These are phyloP conservation scores for Heteronetta atricapilla DNA, from an alignment of 2,113 vertebrate genomes.

Conservation along the genomic window DNA sequence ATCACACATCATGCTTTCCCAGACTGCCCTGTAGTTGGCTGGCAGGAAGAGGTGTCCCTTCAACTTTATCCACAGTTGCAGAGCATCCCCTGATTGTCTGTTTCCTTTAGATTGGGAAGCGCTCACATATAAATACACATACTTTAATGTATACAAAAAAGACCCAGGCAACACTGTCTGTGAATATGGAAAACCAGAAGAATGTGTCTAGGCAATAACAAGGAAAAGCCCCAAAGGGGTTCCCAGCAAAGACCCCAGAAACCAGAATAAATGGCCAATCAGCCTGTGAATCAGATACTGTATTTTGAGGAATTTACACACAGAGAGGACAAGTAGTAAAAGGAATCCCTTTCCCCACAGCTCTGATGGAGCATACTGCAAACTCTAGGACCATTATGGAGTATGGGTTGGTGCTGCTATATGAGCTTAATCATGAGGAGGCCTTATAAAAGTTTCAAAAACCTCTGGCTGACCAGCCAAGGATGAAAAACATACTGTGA, in stretches of 20 bases:
- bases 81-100: background rate
- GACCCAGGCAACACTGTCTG: background rate
- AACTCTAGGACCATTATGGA: background rate
- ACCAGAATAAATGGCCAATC: background rate
- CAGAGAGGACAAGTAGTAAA: background rate
- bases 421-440: no score
- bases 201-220: background rate
- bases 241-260: background rate
- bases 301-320: background rate
- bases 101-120: background rate
- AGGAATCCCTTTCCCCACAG: background rate
- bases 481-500: background rate
- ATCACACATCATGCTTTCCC: accelerated
- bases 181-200: background rate
- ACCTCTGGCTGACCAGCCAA: background rate
- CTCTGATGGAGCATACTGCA: background rate
- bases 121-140: background rate
- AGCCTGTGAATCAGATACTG: background rate
- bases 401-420: background rate
- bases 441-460: background rate
- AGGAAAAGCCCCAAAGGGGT: background rate
- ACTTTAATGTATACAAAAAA: background rate
- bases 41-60: background rate
- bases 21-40: background rate
- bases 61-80: background rate